A percentile compares a stretch with the other conserved stretches of the same genome.
These are phyloP conservation scores for Acanthochromis polyacanthus DNA, from an alignment of 2,113 vertebrate species.

Conservation along the genomic window DNA sequence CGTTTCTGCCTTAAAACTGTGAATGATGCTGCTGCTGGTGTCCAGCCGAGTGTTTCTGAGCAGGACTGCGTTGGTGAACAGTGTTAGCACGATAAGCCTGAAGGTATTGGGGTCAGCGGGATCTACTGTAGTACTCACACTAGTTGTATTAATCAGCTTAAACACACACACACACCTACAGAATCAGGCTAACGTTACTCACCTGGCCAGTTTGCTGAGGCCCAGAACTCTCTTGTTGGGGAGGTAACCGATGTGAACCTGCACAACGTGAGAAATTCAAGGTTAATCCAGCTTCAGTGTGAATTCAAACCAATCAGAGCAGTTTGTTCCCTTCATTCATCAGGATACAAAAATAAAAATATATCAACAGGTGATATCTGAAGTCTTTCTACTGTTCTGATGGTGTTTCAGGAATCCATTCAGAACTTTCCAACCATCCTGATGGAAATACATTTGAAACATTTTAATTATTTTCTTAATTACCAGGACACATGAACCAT, in stretches of 20 bases:
- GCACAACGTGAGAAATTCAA: constrained; percentile 18
- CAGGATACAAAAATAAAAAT: no score
- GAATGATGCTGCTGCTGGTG: no score
- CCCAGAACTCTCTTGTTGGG: constrained; percentile 98
- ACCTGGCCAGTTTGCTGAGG: constrained; percentile 98
- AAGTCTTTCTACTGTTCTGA: no score
- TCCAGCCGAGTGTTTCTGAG: constrained; percentile 9
- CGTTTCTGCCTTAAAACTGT: no score
- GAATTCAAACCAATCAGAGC: no score
- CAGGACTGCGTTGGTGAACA: constrained; percentile 12
- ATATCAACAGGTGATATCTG: no score
- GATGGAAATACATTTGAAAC: no score
- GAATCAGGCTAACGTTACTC: constrained; percentile 33
- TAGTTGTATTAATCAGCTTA: constrained; percentile 73
- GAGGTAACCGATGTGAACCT: constrained; percentile 99
- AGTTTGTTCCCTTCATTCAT: no score
- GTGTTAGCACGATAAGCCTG: constrained; percentile 73
- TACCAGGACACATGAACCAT: no score
- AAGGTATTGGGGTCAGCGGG: constrained; percentile 84
- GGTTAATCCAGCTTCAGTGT: not conserved
- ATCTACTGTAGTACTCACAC: constrained; percentile 64
- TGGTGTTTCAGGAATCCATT: no score
- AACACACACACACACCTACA: constrained; percentile 38
- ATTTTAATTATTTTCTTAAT: no score
- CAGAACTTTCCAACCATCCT: no score